Base-by-base conservation (phyloP, 2,797 vertebrate species). In the Crenuchus spilurus region DNA sequence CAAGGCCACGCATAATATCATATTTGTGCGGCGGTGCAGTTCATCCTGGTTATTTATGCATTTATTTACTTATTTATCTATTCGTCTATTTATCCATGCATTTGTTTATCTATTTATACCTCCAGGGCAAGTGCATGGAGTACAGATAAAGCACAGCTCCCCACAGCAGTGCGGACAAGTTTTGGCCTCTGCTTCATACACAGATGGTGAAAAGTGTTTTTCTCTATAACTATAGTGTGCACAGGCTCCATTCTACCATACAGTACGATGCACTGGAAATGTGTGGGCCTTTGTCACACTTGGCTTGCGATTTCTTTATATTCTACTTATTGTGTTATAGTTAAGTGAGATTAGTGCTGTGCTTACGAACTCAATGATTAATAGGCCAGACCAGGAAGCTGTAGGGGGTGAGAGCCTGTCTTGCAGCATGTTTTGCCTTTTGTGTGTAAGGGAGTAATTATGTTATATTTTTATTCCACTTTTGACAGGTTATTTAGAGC, bases 31-130 rank as follows among this genome's bases (percentile, higher is more conserved):
- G 49, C 26, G 11, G 41, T 49, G 51, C 46, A 37, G 39, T 48
- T 5, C 48, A 10, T n/a, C 3, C 28, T 33, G 6, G 39, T 22
- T 65, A 49, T 52, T 76, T 16, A 41, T 35, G 57, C 18, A 39
- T 58, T 65, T 30, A 69, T 31, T 60, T 35, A 33, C 26, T 33
- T 48, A 18, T 64, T 58, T 55, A 55, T 54, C n/a, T n/a, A n/a
- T n/a, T n/a, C n/a, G n/a, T n/a, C n/a, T 39, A 62, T 62, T 62
- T 30, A 46, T 63, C 26, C 26, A 55, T 16, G 20, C 28, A 30
- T 79, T 75, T 46, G 13, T 58, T 55, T 24, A 75, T 52, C 41
- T 51, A 73, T 61, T 35, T 44, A 42, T 70, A 30, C 18, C 58
- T 30, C 28, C 5, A 11, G 13, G 33, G 48, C 41, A 31, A 35